Conservation (phyloP, 2,888 invertebrate genomes). For the Tenthredo livida region DNA sequence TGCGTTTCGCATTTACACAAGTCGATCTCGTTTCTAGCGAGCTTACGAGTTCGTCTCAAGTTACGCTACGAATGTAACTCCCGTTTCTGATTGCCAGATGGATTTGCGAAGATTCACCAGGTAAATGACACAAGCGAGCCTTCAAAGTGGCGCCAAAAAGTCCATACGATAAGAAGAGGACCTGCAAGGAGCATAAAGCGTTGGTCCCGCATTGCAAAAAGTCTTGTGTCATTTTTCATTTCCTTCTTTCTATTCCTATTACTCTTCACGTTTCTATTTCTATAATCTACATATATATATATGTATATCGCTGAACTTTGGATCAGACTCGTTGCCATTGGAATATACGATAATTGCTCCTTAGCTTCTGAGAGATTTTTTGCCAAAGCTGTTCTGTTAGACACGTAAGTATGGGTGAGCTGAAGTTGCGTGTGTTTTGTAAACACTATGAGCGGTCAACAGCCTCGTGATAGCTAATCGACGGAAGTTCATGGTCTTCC, state of each 20-base stretch:
- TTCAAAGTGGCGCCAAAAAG: slow-evolving; percentile 1
- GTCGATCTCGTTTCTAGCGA: not conserved
- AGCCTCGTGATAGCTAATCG: slow-evolving; percentile 41
- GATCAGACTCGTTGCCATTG: not conserved
- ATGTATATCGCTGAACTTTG: not conserved
- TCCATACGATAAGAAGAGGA: not conserved
- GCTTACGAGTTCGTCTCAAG: slow-evolving; percentile 9
- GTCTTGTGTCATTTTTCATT: not conserved
- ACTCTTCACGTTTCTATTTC: not conserved
- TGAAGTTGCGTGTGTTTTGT: slow-evolving; percentile 11
- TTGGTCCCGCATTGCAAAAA: not conserved
- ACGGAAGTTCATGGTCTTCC: slow-evolving; percentile 28
- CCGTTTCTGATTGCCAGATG: not conserved
- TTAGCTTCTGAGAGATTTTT: not conserved
- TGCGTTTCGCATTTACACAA: slow-evolving; percentile 33
- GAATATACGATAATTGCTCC: not conserved
- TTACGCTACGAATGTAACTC: not conserved
- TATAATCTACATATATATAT: too few species aligned
- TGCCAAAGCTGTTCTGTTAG: not conserved
- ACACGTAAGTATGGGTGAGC: not conserved
- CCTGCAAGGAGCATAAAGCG: not conserved
- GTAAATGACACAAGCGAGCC: not conserved
- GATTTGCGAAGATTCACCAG: not conserved
- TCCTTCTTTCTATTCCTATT: not conserved
- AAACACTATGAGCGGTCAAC: slow-evolving; percentile 38